Percentiles rank a stretch among this genome's conserved stretches.
Conservation (phyloP, 2,113 vertebrate genomes). For the Colius striatus region DNA sequence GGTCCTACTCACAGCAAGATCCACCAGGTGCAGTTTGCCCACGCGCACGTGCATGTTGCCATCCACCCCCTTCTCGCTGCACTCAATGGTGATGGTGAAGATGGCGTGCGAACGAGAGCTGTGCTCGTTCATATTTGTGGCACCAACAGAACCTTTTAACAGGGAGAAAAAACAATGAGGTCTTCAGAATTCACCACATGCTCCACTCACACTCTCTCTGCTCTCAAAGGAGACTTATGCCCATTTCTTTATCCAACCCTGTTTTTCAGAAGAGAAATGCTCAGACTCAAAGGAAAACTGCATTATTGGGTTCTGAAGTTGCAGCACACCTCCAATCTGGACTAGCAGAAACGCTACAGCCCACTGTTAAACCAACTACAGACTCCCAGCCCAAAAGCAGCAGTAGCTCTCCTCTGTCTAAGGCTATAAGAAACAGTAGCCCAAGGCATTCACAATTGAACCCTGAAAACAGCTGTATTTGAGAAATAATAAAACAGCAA, state of each 20-base stretch:
- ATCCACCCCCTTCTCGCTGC: constrained; percentile 95
- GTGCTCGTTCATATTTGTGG: constrained; percentile 99
- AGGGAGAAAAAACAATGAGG: neutral
- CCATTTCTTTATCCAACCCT: neutral
- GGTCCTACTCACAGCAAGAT: constrained; percentile 88
- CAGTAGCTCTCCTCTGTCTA: neutral
- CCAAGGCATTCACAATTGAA: neutral
- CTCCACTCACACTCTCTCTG: neutral
- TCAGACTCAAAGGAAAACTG: neutral
- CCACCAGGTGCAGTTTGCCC: constrained; percentile 97
- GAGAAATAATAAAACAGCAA: neutral
- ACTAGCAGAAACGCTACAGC: neutral
- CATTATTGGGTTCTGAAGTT: neutral
- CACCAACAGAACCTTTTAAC: constrained; percentile 90
- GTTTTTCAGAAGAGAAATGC: neutral
- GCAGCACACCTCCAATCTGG: neutral
- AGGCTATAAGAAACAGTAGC: neutral
- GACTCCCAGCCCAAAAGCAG: neutral
- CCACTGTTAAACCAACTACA: neutral
- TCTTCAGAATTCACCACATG: neutral
- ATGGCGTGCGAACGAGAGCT: constrained; percentile 98
- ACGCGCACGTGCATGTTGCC: constrained; percentile 96
- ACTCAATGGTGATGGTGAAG: constrained; percentile 98
- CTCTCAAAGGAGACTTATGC: neutral
- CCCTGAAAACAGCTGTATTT: neutral